phyloP scores from a whole-genome alignment of 2,113 vertebrate species.

The human (Homo sapiens) region GRCh38 chr3:30155001-30155500 shows the following conservation, averaged over 20 bases:
- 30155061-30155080: not conserved
- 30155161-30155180: not conserved
- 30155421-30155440: not conserved
- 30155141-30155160: not conserved
- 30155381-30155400: not conserved
- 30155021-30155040: not conserved
- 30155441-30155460: not conserved
- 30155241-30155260: not conserved
- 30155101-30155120: not conserved
- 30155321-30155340: not conserved
- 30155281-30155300: not conserved
- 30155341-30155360: not conserved
- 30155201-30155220: slow-evolving; percentile 33
- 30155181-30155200: not conserved
- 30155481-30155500: not conserved
- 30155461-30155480: not conserved
- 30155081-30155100: not conserved
- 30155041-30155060: not conserved
- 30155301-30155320: not conserved
- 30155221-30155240: not conserved
- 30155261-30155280: not conserved
- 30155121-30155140: not conserved
- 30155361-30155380: not conserved
- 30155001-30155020: not conserved
- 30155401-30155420: not conserved